Evolutionary conservation across 1,140 invertebrate genomes (phyloP).

Genomic region (Agraylea sexmaculata): DNA sequence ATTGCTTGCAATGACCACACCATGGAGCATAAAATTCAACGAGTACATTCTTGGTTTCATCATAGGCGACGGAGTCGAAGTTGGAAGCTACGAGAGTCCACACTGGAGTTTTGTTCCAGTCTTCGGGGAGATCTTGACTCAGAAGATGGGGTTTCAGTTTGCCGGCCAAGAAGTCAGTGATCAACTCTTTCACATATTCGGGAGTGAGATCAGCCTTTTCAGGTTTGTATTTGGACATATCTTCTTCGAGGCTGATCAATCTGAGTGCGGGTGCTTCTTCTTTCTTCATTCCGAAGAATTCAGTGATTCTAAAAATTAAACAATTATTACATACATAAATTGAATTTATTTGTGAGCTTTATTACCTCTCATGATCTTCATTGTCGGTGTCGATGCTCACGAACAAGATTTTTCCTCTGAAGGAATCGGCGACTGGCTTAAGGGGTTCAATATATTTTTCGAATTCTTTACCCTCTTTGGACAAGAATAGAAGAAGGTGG

Average conservation of each 20-base stretch:
- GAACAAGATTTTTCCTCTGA: conserved; percentile 86
- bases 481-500: conserved; percentile 90
- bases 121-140: conserved; percentile 86
- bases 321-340: neutral
- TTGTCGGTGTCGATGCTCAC: conserved; percentile 93
- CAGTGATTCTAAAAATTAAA: conserved; percentile 57
- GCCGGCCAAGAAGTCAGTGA: conserved; percentile 78
- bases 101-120: conserved; percentile 94
- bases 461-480: conserved; percentile 75
- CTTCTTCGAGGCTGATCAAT: conserved; percentile 88
- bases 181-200: conserved; percentile 73
- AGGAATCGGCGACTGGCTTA: conserved; percentile 73
- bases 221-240: conserved; percentile 98
- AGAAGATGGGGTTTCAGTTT: conserved; percentile 91
- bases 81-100: conserved; percentile 91
- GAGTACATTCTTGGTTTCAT: conserved; percentile 84
- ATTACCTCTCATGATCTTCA: conserved; percentile 79
- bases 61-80: conserved; percentile 87
- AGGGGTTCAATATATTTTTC: conserved; percentile 66
- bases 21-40: conserved; percentile 99
- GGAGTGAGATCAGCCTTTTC: conserved; percentile 60
- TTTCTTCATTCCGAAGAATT: conserved; percentile 97
- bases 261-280: conserved; percentile 85
- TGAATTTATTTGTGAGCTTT: no score
- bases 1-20: conserved; percentile 95